Base-by-base conservation (phyloP, 1,140 invertebrate species). In the Diuraphis noxia region DNA sequence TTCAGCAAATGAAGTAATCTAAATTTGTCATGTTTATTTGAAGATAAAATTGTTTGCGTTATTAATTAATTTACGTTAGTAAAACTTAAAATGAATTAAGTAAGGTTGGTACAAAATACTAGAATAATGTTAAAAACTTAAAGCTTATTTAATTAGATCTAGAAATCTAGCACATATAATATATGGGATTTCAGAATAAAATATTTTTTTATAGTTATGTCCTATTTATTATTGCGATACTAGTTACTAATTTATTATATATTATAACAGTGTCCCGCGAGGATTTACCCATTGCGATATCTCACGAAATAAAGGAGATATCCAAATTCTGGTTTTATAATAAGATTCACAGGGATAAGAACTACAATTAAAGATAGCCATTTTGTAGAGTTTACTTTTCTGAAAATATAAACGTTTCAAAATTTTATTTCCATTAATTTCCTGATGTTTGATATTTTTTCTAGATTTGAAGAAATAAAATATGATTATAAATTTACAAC, bases 1-100 rank as follows among this genome's bases (percentile, higher is more conserved):
- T 86, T 56, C 34, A 87, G n/a, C 34, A 52, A 87, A 87, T 87
- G 34, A 52, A 36, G 46, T 87, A 87, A 87, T 56, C 23, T 87
- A 7, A 21, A 72, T 3, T n/a, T 72, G 85, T 56, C 38, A 38
- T 52, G 10, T 49, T 87, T 87, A 52, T 87, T 38, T 23, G 23
- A 38, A 38, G 84, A 85, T 49, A 86, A 38, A 56, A 87, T 9
- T 25, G 36, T 52, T 52, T 56, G 4, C 36, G 30, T n/a, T 13
- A 72, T 41, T n/a, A n/a, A 19, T n/a, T 4, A 21, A 3, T 49
- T 49, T 2, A n/a, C 25, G 40, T n/a, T 84, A n/a, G 56, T 13
- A 72, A n/a, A 72, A 72, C 56, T 72, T 72, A 6, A 72, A 72
- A 72, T 72, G 1, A 72, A 72, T 17, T 72, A 72, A 72, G 52